Evolutionary conservation across 2,888 invertebrate genomes (phyloP).

Genomic region (Cheilosia soror): DNA sequence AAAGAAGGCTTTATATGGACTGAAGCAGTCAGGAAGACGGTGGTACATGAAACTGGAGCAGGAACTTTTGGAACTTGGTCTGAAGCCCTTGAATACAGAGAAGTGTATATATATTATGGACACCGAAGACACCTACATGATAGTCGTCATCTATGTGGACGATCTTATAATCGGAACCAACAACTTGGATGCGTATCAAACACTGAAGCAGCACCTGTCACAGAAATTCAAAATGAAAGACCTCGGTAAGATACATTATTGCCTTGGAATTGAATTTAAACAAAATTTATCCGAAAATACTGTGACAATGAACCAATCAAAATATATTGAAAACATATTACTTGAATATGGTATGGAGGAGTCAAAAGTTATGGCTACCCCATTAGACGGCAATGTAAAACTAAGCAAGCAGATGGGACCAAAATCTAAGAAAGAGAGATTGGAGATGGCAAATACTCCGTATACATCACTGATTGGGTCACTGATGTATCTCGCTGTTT

Average conservation of each 20-base stretch:
- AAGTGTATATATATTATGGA: background rate
- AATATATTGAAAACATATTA: conserved; percentile 4
- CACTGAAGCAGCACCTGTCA: background rate
- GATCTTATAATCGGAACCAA: conserved; percentile 2
- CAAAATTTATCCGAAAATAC: background rate
- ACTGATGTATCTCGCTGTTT: conserved; percentile 23
- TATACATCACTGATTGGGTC: conserved; percentile 63
- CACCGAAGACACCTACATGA: background rate
- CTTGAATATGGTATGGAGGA: background rate
- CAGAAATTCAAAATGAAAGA: conserved; percentile 23
- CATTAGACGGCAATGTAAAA: conserved; percentile 25
- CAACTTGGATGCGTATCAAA: background rate
- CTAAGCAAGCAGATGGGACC: conserved; percentile 23
- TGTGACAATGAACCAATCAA: conserved; percentile 10
- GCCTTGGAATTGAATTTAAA: conserved; percentile 10
- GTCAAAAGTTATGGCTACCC: conserved; percentile 5
- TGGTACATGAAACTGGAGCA: conserved; percentile 49
- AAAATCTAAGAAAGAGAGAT: conserved; percentile 14
- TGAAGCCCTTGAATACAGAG: background rate
- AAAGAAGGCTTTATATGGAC: conserved; percentile 53
- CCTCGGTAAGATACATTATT: conserved; percentile 20
- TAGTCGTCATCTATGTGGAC: conserved; percentile 1
- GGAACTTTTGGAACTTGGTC: conserved; percentile 16
- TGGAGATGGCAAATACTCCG: conserved; percentile 19
- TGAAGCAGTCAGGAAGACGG: conserved; percentile 60